These are phyloP conservation scores for Pyrocephalus nanus DNA, from an alignment of 2,797 vertebrate species.

Conservation along the genomic window DNA sequence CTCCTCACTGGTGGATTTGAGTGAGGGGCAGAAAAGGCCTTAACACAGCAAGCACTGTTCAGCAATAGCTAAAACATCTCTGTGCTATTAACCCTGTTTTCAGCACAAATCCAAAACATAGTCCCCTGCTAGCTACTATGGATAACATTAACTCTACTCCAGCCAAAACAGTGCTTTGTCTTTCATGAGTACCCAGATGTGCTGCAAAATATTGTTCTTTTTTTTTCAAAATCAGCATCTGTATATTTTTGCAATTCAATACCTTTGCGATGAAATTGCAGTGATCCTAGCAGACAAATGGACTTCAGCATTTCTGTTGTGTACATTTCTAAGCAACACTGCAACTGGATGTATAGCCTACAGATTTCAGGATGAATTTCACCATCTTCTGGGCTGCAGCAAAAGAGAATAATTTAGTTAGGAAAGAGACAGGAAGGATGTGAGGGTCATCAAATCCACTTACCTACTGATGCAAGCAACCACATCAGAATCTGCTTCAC, in stretches of 20 bases:
- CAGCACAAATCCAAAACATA: background rate
- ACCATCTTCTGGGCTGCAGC: constrained; percentile 91
- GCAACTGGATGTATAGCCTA: constrained; percentile 95
- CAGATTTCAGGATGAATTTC: constrained; percentile 99
- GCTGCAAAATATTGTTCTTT: background rate
- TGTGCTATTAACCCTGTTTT: background rate
- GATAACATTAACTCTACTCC: background rate
- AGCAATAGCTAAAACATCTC: background rate
- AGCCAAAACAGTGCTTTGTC: background rate
- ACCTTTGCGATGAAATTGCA: constrained; percentile 98
- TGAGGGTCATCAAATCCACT: background rate
- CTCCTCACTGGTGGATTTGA: too few species aligned
- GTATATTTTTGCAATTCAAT: constrained; percentile 12
- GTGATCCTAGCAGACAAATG: constrained; percentile 92
- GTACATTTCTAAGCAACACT: constrained; percentile 99
- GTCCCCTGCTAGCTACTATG: background rate
- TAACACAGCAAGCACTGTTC: background rate
- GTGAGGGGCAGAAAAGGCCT: background rate
- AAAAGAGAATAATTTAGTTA: constrained; percentile 45
- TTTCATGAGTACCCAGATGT: background rate
- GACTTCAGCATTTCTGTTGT: constrained; percentile 99
- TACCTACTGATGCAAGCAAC: background rate
- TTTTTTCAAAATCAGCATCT: background rate
- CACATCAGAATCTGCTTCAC: background rate
- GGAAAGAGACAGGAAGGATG: background rate